Evolutionary conservation across 1,140 invertebrate species (phyloP).

Genomic region (Doryteuthis pealeii): DNA sequence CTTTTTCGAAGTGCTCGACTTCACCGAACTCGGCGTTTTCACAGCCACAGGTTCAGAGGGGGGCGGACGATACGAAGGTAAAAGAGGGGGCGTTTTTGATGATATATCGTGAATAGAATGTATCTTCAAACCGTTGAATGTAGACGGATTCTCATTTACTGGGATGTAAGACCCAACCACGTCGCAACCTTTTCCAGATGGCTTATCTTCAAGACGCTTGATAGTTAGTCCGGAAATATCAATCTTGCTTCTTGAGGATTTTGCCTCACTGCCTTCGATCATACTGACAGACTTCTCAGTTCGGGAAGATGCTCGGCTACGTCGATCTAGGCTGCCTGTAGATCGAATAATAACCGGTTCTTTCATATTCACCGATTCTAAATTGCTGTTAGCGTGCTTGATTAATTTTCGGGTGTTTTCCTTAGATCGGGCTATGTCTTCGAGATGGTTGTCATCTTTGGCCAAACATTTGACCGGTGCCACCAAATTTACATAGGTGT

Average conservation of each 20-base stretch:
- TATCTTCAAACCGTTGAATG: too few relatives aligned
- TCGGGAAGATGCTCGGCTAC: too few relatives aligned
- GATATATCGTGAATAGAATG: too few relatives aligned
- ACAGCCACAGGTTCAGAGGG: too few relatives aligned
- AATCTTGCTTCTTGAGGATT: neutral
- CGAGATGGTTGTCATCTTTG: neutral
- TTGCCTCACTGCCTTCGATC: too few relatives aligned
- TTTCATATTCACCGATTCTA: neutral
- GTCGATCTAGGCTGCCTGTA: neutral
- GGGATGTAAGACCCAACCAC: too few relatives aligned
- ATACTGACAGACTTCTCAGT: too few relatives aligned
- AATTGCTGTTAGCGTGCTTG: neutral
- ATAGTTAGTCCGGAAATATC: neutral
- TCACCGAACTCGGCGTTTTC: too few relatives aligned
- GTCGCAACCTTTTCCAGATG: neutral
- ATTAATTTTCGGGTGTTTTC: neutral
- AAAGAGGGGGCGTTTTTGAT: too few relatives aligned
- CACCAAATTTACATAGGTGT: neutral
- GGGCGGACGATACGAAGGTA: too few relatives aligned
- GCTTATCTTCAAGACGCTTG: neutral
- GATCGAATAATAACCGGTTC: neutral
- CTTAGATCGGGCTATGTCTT: neutral
- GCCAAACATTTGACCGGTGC: neutral
- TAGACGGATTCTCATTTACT: too few relatives aligned
- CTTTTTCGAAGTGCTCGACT: too few relatives aligned